Evolutionary conservation across 2,888 invertebrate genomes (phyloP).

Genomic region (Standfussiana lucernea): DNA sequence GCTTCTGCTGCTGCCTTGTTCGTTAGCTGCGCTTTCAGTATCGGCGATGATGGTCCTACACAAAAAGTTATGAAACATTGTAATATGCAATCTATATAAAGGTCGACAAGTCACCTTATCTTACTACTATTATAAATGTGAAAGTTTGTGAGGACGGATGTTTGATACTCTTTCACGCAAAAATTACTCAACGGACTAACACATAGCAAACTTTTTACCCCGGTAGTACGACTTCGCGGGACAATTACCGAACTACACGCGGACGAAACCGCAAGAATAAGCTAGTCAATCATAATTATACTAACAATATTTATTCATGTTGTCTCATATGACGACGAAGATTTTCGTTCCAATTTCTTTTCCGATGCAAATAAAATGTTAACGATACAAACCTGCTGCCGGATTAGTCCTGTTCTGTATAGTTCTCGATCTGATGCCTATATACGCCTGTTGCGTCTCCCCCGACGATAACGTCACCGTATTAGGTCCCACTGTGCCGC

Average conservation of each 20-base stretch:
- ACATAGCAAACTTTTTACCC: background rate
- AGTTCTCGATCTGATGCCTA: slow-evolving; percentile 87
- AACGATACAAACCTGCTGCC: slow-evolving; percentile 73
- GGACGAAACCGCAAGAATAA: background rate
- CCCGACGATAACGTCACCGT: slow-evolving; percentile 92
- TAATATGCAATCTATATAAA: background rate
- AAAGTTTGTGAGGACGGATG: background rate
- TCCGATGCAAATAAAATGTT: background rate
- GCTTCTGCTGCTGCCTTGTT: slow-evolving; percentile 83
- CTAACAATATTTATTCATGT: background rate
- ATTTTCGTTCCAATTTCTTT: background rate
- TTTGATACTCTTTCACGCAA: background rate
- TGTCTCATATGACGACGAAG: background rate
- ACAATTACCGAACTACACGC: background rate
- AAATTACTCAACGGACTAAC: background rate
- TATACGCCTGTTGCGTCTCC: slow-evolving; percentile 90
- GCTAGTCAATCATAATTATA: background rate
- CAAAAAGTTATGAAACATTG: background rate
- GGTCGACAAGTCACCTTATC: background rate
- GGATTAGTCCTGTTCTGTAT: slow-evolving; percentile 73
- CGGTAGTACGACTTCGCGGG: background rate
- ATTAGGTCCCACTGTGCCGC: slow-evolving; percentile 95
- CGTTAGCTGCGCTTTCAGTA: slow-evolving; percentile 96
- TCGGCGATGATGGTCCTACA: slow-evolving; percentile 93
- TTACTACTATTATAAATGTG: background rate